phyloP scores from a whole-genome alignment of 2,797 vertebrate genomes.

The Atherinosoma microstoma region DNA sequence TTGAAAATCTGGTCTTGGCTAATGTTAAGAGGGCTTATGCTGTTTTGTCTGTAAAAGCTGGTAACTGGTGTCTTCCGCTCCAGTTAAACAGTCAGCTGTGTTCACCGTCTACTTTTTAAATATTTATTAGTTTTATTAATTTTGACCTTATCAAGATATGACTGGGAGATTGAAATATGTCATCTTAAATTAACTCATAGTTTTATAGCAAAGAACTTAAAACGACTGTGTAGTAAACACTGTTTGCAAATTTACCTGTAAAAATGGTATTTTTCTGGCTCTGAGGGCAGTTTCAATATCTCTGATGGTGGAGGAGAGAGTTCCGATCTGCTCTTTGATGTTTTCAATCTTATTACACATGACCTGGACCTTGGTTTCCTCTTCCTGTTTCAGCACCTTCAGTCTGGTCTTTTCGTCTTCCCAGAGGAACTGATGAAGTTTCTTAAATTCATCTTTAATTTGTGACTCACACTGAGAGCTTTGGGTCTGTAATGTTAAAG shows the following conservation, averaged over 20 bases:
- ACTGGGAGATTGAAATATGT: not conserved
- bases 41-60: not conserved
- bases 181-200: not conserved
- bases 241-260: constrained; percentile 62
- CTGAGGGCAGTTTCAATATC: constrained; percentile 48
- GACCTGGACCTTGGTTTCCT: constrained; percentile 58
- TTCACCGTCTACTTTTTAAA: not conserved
- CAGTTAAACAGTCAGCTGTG: not conserved
- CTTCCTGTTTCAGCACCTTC: constrained; percentile 67
- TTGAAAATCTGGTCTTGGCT: not conserved
- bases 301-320: constrained; percentile 52
- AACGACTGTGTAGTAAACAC: too few relatives aligned
- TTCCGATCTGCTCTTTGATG: constrained; percentile 62
- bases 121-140: not conserved
- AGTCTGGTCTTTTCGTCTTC: constrained; percentile 68
- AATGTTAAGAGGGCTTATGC: not conserved
- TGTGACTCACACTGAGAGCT: constrained; percentile 44
- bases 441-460: constrained; percentile 75
- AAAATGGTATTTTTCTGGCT: constrained; percentile 58
- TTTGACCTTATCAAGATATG: not conserved
- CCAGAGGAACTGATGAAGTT: constrained; percentile 67
- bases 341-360: constrained; percentile 67
- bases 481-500: constrained; percentile 66
- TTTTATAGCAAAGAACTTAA: not conserved
- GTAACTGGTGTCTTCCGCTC: not conserved